Evolutionary conservation across 2,113 vertebrate genomes (phyloP).

Genomic region (Scomber japonicus): DNA sequence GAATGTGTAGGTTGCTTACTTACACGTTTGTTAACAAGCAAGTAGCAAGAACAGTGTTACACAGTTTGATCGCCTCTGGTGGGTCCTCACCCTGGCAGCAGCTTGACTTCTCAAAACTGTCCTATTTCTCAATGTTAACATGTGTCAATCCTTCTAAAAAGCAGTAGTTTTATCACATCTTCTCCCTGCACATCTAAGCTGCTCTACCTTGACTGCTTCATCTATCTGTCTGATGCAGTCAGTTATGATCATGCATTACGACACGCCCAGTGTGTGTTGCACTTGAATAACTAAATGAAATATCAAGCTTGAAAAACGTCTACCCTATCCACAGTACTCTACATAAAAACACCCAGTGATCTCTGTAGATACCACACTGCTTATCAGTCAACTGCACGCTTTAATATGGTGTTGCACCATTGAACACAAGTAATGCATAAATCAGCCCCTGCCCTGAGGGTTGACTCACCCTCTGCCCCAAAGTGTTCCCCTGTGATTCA

Average conservation of each 20-base stretch:
- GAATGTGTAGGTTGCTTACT: background rate
- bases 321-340: background rate
- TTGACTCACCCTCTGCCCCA: constrained; percentile 54
- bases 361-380: constrained; percentile 43
- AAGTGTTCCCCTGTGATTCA: constrained; percentile 66
- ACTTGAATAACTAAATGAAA: constrained; percentile 25
- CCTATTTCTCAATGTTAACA: constrained; percentile 17
- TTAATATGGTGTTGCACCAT: constrained; percentile 66
- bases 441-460: constrained; percentile 56
- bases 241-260: background rate
- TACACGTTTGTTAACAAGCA: constrained; percentile 7
- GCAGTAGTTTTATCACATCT: background rate
- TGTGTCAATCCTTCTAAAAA: background rate
- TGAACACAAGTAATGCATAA: constrained; percentile 69
- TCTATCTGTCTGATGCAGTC: background rate
- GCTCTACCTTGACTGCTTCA: background rate
- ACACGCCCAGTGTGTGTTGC: background rate
- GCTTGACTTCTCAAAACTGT: constrained; percentile 17
- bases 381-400: constrained; percentile 51
- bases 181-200: background rate
- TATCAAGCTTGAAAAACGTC: constrained; percentile 18
- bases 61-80: constrained; percentile 1
- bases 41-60: background rate
- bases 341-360: constrained; percentile 5
- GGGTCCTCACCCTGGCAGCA: background rate